Base-by-base conservation (phyloP, 1,140 invertebrate genomes). In the Sitobion miscanthi region DNA sequence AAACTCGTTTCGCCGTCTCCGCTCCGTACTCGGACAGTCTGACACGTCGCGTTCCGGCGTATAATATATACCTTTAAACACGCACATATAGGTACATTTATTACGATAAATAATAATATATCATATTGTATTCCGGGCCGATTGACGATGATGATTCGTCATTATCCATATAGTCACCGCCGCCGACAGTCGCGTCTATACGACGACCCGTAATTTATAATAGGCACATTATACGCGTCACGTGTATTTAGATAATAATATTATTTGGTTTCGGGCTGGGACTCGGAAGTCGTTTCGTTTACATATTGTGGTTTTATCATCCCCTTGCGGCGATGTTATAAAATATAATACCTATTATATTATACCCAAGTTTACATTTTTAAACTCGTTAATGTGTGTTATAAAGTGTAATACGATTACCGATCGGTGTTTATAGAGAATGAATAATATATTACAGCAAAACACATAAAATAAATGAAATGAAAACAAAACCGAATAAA, bases 1-100 rank as follows among this genome's bases (percentile, higher is more conserved):
- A 83, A 91, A 91, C 90, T 83, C 57, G 90, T 91, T 82, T 69
- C 42, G 86, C 38, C 86, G 86, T 45, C 45, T 25, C 30, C 30
- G 45, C 17, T 35, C 42, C 45, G 23, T 25, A 30, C 30, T n/a
- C 54, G 90, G 54, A 85, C 23, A 11, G 7, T 45, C 42, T 14
- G 35, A 25, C 83, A 85, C 38, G 8, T 85, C 35, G 21, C 83
- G 83, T 35, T 38, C 35, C 35, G 7, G 47, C 52, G 25, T 6
- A 8, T 8, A 57, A 30, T 30, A 62, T 30, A 62, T 52, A 47
- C 45, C 45, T 47, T 47, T 9, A 54, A 23, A 57, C 23, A 52
- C 5, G 23, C 6, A 30, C 11, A 30, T 62, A 69, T 69, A 30
- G 57, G 62, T 77, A 77, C 30, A 77, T n/a, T 25, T n/a, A 77